These are phyloP conservation scores for Champsocephalus gunnari DNA, from an alignment of 2,797 vertebrate genomes.

Conservation along the genomic window DNA sequence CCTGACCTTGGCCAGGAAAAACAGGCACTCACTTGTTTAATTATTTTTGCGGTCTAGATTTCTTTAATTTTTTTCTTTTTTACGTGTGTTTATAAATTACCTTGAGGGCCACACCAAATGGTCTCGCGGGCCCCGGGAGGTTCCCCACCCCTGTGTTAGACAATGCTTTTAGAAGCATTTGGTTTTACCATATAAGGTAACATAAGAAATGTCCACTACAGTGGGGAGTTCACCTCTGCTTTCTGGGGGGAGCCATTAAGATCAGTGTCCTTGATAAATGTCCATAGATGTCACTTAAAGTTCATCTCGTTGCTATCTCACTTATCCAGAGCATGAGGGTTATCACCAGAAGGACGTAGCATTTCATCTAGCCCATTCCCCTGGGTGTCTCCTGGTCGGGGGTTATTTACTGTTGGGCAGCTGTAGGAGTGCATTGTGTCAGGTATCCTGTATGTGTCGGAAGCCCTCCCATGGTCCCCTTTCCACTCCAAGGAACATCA, in stretches of 20 bases:
- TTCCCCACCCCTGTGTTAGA: too few relatives aligned
- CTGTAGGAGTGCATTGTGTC: conserved; percentile 32
- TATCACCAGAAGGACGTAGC: conserved; percentile 50
- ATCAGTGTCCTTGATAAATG: conserved; percentile 58
- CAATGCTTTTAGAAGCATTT: too few relatives aligned
- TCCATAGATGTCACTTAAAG: conserved; percentile 49
- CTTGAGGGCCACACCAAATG: too few relatives aligned
- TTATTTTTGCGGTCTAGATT: too few relatives aligned
- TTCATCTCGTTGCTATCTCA: conserved; percentile 57
- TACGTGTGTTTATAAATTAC: too few relatives aligned
- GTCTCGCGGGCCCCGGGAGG: too few relatives aligned
- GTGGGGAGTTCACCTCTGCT: conserved; percentile 14
- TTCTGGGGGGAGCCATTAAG: conserved; percentile 55
- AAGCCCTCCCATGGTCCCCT: conserved; percentile 6
- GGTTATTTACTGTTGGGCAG: conserved; percentile 56
- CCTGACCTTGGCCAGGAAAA: too few relatives aligned
- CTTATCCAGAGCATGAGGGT: conserved; percentile 45
- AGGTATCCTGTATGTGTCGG: conserved; percentile 20
- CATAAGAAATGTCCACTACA: too few relatives aligned
- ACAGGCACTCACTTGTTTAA: too few relatives aligned
- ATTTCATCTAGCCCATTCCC: conserved; percentile 48
- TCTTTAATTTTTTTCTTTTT: too few relatives aligned
- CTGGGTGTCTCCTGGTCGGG: conserved; percentile 33
- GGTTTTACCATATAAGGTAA: too few relatives aligned
- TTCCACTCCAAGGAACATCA: conserved; percentile 16